phyloP scores from a whole-genome alignment of 2,797 vertebrate species.

The Poeciliopsis turneri region DNA sequence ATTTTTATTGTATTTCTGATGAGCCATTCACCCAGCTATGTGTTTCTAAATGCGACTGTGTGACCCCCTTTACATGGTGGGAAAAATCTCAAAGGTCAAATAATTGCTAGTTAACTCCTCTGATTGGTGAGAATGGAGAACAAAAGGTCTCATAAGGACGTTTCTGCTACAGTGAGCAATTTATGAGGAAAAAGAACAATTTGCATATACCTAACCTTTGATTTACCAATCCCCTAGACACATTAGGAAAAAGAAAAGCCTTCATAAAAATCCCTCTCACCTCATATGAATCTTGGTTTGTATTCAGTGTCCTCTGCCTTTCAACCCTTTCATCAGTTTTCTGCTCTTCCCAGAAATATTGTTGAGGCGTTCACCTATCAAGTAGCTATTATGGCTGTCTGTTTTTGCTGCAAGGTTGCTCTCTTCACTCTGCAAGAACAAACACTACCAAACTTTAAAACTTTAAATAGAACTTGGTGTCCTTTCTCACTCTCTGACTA shows the following conservation, averaged over 20 bases:
- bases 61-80: conserved; percentile 45
- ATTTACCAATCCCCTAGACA: conserved; percentile 33
- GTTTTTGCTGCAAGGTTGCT: conserved; percentile 15
- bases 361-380: conserved; percentile 20
- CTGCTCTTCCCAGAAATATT: conserved; percentile 23
- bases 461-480: conserved; percentile 14
- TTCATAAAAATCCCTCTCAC: conserved; percentile 3
- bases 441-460: conserved; percentile 5
- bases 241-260: conserved; percentile 18
- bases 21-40: not conserved
- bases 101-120: conserved; percentile 24
- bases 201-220: conserved; percentile 54
- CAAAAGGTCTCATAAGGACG: conserved; percentile 26
- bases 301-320: conserved; percentile 16
- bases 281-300: not conserved
- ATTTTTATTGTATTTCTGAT: conserved; percentile 16
- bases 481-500: not conserved
- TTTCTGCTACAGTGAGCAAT: conserved; percentile 32
- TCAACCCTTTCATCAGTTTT: conserved; percentile 15
- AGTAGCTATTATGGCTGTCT: conserved; percentile 9
- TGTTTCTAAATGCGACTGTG: not conserved
- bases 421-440: conserved; percentile 9
- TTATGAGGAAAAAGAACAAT: conserved; percentile 31
- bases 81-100: conserved; percentile 40
- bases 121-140: conserved; percentile 19